phyloP scores from a whole-genome alignment of 1,140 invertebrate genomes.

The Holcopasites calliopsidis region DNA sequence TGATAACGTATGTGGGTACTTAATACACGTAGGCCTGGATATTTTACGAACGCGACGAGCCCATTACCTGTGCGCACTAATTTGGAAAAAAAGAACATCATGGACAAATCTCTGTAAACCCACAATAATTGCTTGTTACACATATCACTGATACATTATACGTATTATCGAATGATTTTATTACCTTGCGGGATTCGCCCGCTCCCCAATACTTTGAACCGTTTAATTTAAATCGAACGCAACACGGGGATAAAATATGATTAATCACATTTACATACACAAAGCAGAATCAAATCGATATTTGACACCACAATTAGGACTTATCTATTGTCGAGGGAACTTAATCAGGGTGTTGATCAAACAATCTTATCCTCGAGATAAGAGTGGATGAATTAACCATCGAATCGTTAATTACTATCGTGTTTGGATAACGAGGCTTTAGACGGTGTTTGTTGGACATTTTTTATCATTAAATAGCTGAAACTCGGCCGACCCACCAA shows the following conservation, averaged over 20 bases:
- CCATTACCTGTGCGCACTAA: neutral
- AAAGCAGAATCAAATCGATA: slow-evolving; percentile 30
- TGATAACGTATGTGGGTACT: no score
- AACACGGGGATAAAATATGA: slow-evolving; percentile 31
- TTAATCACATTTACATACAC: slow-evolving; percentile 54
- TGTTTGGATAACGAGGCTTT: slow-evolving; percentile 17
- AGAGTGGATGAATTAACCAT: slow-evolving; percentile 53
- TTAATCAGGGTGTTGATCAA: slow-evolving; percentile 44
- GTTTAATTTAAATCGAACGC: slow-evolving; percentile 32
- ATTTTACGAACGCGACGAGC: no score
- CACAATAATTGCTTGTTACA: no score
- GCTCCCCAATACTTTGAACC: slow-evolving; percentile 12
- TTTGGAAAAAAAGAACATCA: neutral
- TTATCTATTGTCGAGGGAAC: slow-evolving; percentile 48
- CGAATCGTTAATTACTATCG: slow-evolving; percentile 57
- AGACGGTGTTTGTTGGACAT: neutral
- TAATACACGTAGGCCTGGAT: no score
- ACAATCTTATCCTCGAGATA: slow-evolving; percentile 58
- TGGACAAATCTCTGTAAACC: neutral
- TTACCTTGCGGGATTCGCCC: neutral
- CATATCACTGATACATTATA: neutral
- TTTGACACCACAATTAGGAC: slow-evolving; percentile 60
- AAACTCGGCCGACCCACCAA: neutral
- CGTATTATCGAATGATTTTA: slow-evolving; percentile 17
- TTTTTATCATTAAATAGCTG: neutral